phyloP scores from a whole-genome alignment of 2,888 invertebrate genomes.

The Drosophila borborema region DNA sequence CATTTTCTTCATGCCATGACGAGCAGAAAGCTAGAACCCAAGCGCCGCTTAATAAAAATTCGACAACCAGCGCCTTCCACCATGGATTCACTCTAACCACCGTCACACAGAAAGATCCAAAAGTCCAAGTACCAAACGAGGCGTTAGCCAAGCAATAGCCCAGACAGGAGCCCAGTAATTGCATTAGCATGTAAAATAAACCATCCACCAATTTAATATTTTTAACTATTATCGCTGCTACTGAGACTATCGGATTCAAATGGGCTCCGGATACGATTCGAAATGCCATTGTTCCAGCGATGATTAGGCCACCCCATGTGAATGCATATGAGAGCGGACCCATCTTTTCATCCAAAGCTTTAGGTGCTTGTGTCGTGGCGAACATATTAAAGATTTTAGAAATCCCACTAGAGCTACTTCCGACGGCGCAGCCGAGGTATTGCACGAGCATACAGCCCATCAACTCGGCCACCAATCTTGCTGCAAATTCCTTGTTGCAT shows the following conservation, averaged over 20 bases:
- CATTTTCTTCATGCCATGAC: slow-evolving; percentile 49
- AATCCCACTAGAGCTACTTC: too few relatives aligned
- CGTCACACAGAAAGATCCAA: slow-evolving; percentile 4
- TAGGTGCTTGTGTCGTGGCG: too few relatives aligned
- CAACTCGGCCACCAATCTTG: slow-evolving; percentile 33
- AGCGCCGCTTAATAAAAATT: slow-evolving; percentile 36
- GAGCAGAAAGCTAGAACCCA: slow-evolving; percentile 54
- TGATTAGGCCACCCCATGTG: slow-evolving; percentile 41
- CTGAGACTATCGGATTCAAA: slow-evolving; percentile 47
- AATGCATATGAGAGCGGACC: background rate
- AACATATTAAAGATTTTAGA: too few relatives aligned
- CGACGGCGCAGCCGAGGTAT: slow-evolving; percentile 30
- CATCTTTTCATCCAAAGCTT: too few relatives aligned
- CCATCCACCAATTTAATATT: slow-evolving; percentile 18
- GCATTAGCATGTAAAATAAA: slow-evolving; percentile 31
- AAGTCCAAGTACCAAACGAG: rapidly evolving
- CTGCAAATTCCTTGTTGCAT: slow-evolving; percentile 8
- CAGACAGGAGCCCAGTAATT: slow-evolving; percentile 19
- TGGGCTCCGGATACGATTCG: slow-evolving; percentile 54
- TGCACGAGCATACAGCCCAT: slow-evolving; percentile 26
- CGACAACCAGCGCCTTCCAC: slow-evolving; percentile 29
- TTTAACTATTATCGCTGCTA: slow-evolving; percentile 45
- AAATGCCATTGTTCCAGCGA: slow-evolving; percentile 48
- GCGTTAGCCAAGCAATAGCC: slow-evolving; percentile 13
- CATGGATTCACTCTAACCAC: background rate